Evolutionary conservation across 2,797 vertebrate genomes (phyloP).

Genomic region (Uromys caudimaculatus): DNA sequence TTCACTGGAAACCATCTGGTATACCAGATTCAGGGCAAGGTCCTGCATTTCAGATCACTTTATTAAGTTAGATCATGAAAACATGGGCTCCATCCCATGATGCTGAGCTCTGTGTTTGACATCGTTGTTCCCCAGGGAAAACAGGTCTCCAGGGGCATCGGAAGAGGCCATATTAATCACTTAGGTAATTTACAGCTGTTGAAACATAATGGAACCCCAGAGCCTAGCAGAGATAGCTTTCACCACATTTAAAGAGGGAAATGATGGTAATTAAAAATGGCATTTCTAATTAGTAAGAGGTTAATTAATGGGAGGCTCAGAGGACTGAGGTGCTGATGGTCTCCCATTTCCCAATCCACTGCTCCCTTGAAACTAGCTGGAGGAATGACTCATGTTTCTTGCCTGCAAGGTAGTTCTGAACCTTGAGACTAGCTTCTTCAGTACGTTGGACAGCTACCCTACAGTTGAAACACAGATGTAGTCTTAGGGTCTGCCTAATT

Average conservation of each 20-base stretch:
- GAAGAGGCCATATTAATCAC: slow-evolving; percentile 75
- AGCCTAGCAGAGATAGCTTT: slow-evolving; percentile 76
- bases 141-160: background rate
- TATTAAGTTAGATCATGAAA: slow-evolving; percentile 59
- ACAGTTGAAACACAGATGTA: background rate
- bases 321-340: slow-evolving; percentile 50
- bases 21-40: slow-evolving; percentile 20
- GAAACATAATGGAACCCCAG: slow-evolving; percentile 73
- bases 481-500: background rate
- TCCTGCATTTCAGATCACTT: slow-evolving; percentile 44
- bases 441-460: background rate
- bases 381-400: background rate
- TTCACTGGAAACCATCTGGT: slow-evolving; percentile 32
- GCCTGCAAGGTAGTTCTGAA: background rate
- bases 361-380: background rate
- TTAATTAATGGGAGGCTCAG: slow-evolving; percentile 78
- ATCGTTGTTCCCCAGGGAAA: slow-evolving; percentile 20
- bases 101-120: slow-evolving; percentile 46
- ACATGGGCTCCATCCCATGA: slow-evolving; percentile 43
- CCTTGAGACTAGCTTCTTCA: background rate
- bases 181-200: slow-evolving; percentile 80
- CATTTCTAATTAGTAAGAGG: slow-evolving; percentile 83
- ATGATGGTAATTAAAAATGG: slow-evolving; percentile 83
- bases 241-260: slow-evolving; percentile 76
- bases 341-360: slow-evolving; percentile 23